Base-by-base conservation (phyloP, 1,140 invertebrate genomes). In the Drosophila tropicalis region DNA sequence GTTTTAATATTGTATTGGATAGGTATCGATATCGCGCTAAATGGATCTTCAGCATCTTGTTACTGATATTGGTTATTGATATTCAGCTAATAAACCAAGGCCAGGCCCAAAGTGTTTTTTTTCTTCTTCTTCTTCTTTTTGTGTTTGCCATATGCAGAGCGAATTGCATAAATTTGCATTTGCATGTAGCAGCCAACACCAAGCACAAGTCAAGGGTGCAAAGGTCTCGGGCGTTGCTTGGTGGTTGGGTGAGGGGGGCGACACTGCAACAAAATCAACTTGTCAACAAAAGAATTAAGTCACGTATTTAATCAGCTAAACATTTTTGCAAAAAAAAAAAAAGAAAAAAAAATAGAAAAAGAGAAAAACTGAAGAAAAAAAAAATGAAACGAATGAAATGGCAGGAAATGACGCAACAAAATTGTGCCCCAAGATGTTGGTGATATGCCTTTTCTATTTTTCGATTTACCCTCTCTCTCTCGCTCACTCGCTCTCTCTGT, bases 271-370 rank as follows among this genome's bases (percentile, higher is more conserved):
- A 51, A 67, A 73, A 63, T 77, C 58, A 67, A 73, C 77, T 80
- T 81, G 79, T 82, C 78, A 81, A 72, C 80, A 36, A 67, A 66
- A 61, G 80, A 89, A 89, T 89, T 87, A 89, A 89, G 84, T 89
- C 84, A 89, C 84, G 84, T 67, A 70, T 60, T 39, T 36, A 62
- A 62, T 67, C 62, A 57, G 58, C 19, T 12, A 55, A 66, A 62
- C 41, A 51, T 62, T 34, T 54, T 66, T 57, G 22, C 57, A 58
- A 58, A 72, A 67, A 62, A 41, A 17, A 56, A 62, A 57, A 25
- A 3, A 25, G n/a, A 25, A 25, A 2, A 25, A 25, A 25, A 25
- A 25, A 25, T 25, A 25, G 3, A 25, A 25, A 25, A 25, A 3
- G 22, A 56, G 22, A 32, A 60, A n/a, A 29, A 29, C 29, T 29